Conservation (phyloP, 92 coral and sea anemone genomes). For the Ricordea florida region DNA sequence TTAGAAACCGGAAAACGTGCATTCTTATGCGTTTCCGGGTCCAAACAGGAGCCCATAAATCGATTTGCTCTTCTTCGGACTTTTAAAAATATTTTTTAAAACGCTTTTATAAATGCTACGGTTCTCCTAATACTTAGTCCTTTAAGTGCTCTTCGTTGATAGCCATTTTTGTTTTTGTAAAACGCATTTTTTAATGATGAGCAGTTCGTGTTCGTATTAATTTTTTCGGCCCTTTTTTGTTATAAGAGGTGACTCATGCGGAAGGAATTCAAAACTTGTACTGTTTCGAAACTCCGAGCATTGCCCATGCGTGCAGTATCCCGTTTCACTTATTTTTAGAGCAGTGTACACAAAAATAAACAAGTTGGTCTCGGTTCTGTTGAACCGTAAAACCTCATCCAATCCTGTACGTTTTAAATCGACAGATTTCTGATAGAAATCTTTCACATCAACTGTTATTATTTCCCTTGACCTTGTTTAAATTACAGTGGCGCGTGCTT, state of each 20-base stretch:
- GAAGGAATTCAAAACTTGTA: conserved; percentile 29
- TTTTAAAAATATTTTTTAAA: too few species aligned
- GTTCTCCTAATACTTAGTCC: too few species aligned
- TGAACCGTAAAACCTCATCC: not conserved
- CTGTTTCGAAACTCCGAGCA: not conserved
- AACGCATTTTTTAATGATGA: too few species aligned
- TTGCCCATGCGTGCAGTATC: not conserved
- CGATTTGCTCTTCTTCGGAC: not conserved
- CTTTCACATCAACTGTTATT: not conserved
- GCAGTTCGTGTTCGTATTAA: too few species aligned
- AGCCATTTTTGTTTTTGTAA: not conserved
- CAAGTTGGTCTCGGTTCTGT: not conserved
- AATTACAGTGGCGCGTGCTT: too few species aligned
- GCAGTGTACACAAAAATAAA: not conserved
- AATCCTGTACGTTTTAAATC: not conserved
- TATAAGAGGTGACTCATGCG: conserved; percentile 10
- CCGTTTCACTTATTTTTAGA: not conserved
- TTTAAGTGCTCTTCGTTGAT: too few species aligned
- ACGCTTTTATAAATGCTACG: too few species aligned
- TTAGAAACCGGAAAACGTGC: not conserved
- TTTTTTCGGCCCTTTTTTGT: not conserved
- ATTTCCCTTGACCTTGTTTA: not conserved
- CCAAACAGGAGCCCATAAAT: not conserved
- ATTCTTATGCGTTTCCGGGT: conserved; percentile 28
- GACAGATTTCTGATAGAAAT: not conserved